Evolutionary conservation across 2,113 vertebrate genomes (phyloP).

Genomic region (Osmerus mordax): DNA sequence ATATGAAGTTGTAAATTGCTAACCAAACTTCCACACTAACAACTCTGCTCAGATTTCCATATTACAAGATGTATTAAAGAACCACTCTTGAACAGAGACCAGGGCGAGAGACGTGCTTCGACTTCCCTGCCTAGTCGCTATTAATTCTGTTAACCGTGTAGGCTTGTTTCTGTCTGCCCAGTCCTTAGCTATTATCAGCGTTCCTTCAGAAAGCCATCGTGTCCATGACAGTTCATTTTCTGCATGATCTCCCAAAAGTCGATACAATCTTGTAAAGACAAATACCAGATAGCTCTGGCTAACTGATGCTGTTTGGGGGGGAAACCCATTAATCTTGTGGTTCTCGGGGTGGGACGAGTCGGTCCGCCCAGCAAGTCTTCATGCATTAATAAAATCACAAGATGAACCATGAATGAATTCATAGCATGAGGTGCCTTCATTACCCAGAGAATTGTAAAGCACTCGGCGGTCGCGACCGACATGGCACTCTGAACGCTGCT

Average conservation of each 20-base stretch:
- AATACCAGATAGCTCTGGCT: constrained; percentile 70
- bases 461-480: neutral
- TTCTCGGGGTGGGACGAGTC: constrained; percentile 26
- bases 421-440: constrained; percentile 42
- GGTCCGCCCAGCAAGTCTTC: constrained; percentile 51
- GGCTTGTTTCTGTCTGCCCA: constrained; percentile 46
- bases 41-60: constrained; percentile 60
- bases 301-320: constrained; percentile 64
- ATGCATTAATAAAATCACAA: constrained; percentile 67
- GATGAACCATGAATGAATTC: constrained; percentile 68
- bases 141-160: constrained; percentile 23
- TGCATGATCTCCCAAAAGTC: constrained; percentile 75
- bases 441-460: constrained; percentile 23
- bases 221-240: constrained; percentile 78
- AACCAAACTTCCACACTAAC: constrained; percentile 49
- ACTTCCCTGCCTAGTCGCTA: neutral
- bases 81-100: neutral
- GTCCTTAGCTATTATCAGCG: constrained; percentile 57
- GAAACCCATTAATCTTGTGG: constrained; percentile 70
- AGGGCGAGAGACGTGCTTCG: too few relatives aligned
- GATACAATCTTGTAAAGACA: constrained; percentile 75
- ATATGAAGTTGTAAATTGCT: constrained; percentile 16
- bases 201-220: constrained; percentile 55
- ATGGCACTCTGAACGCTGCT: neutral
- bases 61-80: constrained; percentile 35